Evolutionary conservation across 2,888 invertebrate genomes (phyloP), one percentile per base, ranked within the genome.

Genomic region (Eubasilissa splendida): DNA sequence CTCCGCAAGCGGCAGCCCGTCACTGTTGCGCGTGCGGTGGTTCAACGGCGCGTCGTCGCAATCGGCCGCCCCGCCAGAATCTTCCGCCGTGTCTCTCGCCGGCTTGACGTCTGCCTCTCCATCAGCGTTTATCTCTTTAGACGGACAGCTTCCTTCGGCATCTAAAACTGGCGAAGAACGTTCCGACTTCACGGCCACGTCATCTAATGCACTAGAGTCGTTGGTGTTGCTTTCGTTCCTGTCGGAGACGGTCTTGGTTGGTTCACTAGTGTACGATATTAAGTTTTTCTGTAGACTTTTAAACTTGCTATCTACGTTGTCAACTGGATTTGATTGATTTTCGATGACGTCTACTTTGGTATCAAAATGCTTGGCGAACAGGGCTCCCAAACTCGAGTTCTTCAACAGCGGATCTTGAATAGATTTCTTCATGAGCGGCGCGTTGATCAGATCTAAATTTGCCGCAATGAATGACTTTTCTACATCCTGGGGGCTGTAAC

Each of bases 381-480:
- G 58, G 58, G 11, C 42, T 42, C 42, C n/a, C 11, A 58, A 58
- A 9, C 8, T 9, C 12, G 63, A 63, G 63, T 12, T 31, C 22
- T 31, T 63, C 63, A 63, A 4, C 2, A 42, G 42, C 42, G 42
- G 42, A 7, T 42, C 42, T 42, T 42, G 42, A 0, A 22, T 22
- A 22, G 12, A 12, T 4, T n/a, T 14, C 1, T 58, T 58, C 59
- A 12, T 58, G 59, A 12, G n/a, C n/a, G 63, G 73, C 52, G 42
- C 52, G 50, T 73, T 78, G 53, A 33, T 63, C 31, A 63, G 54
- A 33, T 78, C 77, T n/a, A 71, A 56, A 14, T 78, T 78, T 60
- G 65, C 14, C 12, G 63, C 31, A 4, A 66, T 10, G n/a, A 65
- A 50, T 8, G 76, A 66, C 8, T 60, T 66, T 54, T 53, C 66